Percentiles rank a stretch among this genome's conserved stretches.
phyloP scores from a whole-genome alignment of 2,797 vertebrate species.

The Lacerta bilineata region DNA sequence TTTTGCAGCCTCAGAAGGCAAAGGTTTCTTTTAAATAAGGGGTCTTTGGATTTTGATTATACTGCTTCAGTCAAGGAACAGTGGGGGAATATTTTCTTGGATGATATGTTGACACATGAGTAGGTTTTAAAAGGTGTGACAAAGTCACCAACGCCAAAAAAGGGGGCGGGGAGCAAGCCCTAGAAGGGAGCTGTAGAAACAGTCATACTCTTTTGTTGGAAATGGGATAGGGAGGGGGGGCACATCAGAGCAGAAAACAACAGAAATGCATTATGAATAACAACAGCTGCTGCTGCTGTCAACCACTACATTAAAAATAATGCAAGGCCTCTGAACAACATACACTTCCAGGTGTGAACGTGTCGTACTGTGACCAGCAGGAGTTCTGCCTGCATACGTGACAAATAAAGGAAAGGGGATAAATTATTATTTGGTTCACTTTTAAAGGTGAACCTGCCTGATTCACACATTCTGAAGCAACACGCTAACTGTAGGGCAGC shows the following conservation, averaged over 20 bases:
- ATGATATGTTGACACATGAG: slow-evolving; percentile 51
- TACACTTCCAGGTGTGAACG: slow-evolving; percentile 10
- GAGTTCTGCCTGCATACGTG: neutral
- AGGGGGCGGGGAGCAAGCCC: neutral
- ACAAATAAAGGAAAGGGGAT: neutral
- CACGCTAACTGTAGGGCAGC: too few relatives aligned
- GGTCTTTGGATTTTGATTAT: slow-evolving; percentile 64
- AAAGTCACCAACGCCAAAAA: slow-evolving; percentile 53
- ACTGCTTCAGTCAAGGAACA: slow-evolving; percentile 22
- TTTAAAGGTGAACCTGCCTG: too few relatives aligned
- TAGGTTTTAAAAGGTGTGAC: slow-evolving; percentile 47
- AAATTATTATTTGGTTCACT: too few relatives aligned
- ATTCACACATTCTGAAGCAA: too few relatives aligned
- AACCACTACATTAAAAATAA: slow-evolving; percentile 2
- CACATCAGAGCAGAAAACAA: slow-evolving; percentile 19
- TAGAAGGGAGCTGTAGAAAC: neutral
- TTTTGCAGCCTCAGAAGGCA: slow-evolving; percentile 56
- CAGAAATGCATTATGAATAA: neutral
- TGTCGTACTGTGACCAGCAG: neutral
- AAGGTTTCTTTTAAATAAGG: slow-evolving; percentile 55
- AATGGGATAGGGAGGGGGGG: neutral
- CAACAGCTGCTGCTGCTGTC: neutral
- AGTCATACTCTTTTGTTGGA: slow-evolving; percentile 3
- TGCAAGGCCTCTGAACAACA: neutral
- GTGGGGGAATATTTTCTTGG: slow-evolving; percentile 52